Conservation (phyloP, 2,113 vertebrate species). For the Syngnathus typhle region DNA sequence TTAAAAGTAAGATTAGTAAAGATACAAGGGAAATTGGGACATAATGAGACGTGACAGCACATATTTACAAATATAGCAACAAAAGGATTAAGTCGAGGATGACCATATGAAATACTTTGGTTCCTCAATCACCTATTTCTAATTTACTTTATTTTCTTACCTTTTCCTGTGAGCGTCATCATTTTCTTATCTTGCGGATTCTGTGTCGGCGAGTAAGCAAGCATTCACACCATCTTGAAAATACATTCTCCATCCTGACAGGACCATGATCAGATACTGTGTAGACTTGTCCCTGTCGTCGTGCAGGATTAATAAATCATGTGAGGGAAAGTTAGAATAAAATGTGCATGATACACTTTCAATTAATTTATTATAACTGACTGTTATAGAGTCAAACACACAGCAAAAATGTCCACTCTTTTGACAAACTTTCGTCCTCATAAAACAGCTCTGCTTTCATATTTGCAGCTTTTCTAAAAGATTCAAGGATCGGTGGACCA, state of each 20-base stretch:
- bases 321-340: background rate
- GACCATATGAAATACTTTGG: conserved; percentile 36
- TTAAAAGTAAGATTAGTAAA: conserved; percentile 7
- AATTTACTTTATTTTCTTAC: conserved; percentile 56
- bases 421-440: background rate
- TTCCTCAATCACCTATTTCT: conserved; percentile 40
- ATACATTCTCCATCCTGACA: conserved; percentile 33
- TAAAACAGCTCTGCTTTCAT: background rate
- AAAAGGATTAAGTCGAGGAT: conserved; percentile 30
- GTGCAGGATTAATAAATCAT: background rate
- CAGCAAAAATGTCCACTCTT: background rate
- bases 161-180: conserved; percentile 48
- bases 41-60: conserved; percentile 8
- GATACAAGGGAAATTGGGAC: conserved; percentile 4
- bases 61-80: conserved; percentile 24
- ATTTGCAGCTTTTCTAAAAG: conserved; percentile 1
- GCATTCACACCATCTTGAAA: conserved; percentile 40
- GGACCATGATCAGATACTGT: conserved; percentile 39
- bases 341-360: background rate
- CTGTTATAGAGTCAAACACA: background rate
- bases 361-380: background rate
- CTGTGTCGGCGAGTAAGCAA: conserved; percentile 28
- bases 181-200: conserved; percentile 50
- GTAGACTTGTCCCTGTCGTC: conserved; percentile 13
- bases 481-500: conserved; percentile 3